These are phyloP conservation scores for Spisula solida DNA, from an alignment of 2,888 invertebrate genomes.

Conservation along the genomic window DNA sequence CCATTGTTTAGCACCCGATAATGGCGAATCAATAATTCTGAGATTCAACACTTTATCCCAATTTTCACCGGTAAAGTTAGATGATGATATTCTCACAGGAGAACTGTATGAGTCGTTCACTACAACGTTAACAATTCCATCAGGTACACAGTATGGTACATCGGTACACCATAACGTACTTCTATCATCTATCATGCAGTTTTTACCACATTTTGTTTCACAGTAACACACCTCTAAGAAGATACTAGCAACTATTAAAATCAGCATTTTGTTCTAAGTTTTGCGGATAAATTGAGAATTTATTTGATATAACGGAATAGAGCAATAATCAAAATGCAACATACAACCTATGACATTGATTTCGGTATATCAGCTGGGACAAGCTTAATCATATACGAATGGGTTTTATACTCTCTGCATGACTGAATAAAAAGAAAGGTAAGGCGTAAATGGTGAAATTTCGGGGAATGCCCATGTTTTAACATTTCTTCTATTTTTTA, in stretches of 20 bases:
- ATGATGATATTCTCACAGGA: background rate
- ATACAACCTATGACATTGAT: too few relatives aligned
- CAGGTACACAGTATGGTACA: background rate
- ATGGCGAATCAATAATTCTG: background rate
- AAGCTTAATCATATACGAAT: too few relatives aligned
- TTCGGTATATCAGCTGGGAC: too few relatives aligned
- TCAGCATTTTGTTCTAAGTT: too few relatives aligned
- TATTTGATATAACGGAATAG: too few relatives aligned
- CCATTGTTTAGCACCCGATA: background rate
- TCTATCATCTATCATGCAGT: background rate
- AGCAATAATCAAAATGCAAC: too few relatives aligned
- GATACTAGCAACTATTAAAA: background rate
- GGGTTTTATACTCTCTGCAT: too few relatives aligned
- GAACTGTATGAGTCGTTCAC: background rate
- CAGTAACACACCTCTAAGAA: background rate
- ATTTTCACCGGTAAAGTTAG: background rate
- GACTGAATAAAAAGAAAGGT: too few relatives aligned
- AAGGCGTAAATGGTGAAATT: too few relatives aligned
- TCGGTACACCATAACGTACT: background rate
- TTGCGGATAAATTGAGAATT: too few relatives aligned
- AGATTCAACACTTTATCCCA: background rate
- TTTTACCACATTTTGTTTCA: background rate
- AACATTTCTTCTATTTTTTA: too few relatives aligned
- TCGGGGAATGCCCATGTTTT: too few relatives aligned
- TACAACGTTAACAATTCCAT: background rate